Evolutionary conservation across 2,888 invertebrate genomes (phyloP), one percentile per base, ranked within the genome.

Genomic region (Branchipolynoe longqiensis): DNA sequence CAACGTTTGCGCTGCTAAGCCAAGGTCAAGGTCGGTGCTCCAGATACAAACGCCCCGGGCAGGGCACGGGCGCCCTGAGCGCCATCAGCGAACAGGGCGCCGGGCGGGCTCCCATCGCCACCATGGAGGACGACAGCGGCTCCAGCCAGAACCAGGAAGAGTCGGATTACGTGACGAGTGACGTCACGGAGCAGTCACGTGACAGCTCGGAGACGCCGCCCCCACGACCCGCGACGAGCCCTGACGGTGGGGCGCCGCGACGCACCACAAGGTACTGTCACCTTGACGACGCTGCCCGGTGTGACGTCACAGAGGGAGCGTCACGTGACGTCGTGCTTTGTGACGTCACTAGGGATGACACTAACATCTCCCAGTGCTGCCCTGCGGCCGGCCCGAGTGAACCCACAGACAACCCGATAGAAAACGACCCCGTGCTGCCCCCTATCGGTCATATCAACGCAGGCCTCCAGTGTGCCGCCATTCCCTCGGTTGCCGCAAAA

Each of bases 301-400:
- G 78, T 78, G 78, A 78, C 78, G 78, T 78, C 78, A 78, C 78
- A 78, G 78, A 1, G 18, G 69, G 69, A 38, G 33, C 69, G 1
- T 69, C 69, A 48, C 41, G 48, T 78, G 78, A 78, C 48, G 18
- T 18, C 25, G 41, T 33, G 22, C 48, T 18, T 78, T 48, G 78
- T 78, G 78, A 78, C 78, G 78, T 78, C 78, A 78, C 78, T 1
- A 22, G 69, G 69, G 69, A 69, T 69, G 36, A 69, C 25, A 12
- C n/a, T 69, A 18, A 69, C 38, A 33, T 38, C 25, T 31, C n/a
- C n/a, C n/a, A n/a, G n/a, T n/a, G n/a, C n/a, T n/a, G n/a, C n/a
- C 22, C 12, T 33, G 38, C 62, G 12, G 1, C 25, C 31, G 62
- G 12, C 3, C 31, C 25, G 62, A 62, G 22, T 3, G 28, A 25